Conservation (phyloP, 2,113 vertebrate species). For the Platysteira castanea region DNA sequence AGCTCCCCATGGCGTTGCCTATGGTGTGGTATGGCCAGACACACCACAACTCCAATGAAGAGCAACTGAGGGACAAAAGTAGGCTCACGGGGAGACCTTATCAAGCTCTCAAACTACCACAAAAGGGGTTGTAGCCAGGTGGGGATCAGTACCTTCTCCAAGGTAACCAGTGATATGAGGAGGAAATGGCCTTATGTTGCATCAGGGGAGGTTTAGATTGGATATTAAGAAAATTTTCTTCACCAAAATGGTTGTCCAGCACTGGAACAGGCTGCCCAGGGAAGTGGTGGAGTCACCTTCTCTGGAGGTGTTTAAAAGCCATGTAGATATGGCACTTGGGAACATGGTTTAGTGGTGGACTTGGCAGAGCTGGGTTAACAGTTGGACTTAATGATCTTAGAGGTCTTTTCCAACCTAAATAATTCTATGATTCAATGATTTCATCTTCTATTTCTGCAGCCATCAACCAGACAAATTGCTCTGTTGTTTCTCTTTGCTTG, state of each 20-base stretch:
- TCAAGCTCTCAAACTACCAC: neutral
- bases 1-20: neutral
- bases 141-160: neutral
- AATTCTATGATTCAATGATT: neutral
- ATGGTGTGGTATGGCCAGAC: neutral
- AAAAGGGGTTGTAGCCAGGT: neutral
- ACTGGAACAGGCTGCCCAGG: neutral
- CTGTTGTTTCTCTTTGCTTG: neutral
- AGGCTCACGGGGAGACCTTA: neutral
- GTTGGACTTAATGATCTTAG: neutral
- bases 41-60: neutral
- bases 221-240: neutral
- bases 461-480: neutral
- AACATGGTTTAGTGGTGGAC: neutral
- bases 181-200: neutral
- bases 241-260: neutral
- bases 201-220: neutral
- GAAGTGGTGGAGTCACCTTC: neutral
- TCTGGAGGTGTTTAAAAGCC: neutral
- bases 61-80: neutral
- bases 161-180: neutral
- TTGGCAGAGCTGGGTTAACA: neutral
- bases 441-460: neutral
- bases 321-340: fast-evolving
- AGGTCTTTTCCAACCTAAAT: neutral